Base-by-base conservation (phyloP, 2,888 invertebrate species). In the Ommatoiulus sabulosus region DNA sequence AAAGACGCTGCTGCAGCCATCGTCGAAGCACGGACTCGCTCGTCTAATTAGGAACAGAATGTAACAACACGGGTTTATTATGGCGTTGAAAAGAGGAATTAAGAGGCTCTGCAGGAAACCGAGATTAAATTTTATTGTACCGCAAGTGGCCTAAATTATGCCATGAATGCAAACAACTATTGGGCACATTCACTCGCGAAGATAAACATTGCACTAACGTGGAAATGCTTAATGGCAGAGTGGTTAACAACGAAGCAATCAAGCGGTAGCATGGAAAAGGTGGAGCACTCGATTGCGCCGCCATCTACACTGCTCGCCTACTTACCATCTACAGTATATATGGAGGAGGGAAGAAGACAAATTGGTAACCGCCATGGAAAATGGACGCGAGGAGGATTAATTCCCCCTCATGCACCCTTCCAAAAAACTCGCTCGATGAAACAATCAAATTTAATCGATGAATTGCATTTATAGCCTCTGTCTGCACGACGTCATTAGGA, bases 121-220 rank as follows among this genome's bases (percentile, higher is more conserved):
- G 20, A 87, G 87, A 87, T 87, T 87, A 87, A 52, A 87, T 87
- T 87, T 87, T 87, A 87, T 87, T 46, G 87, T 87, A 87, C 87
- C 87, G 87, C 87, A 87, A 87, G 87, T 87, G 52, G 87, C 87
- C 87, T 87, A 87, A 87, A 87, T 87, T 87, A 87, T 87, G 46
- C 87, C 44, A 52, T 87, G 87, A 87, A 87, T 87, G 87, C 87
- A 87, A 87, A 87, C 87, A 87, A 87, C 46, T 46, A 87, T 87
- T 87, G 43, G 24, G 48, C 44, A 87, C 52, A 44, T 87, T 87
- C 48, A 87, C 52, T 87, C 24, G 52, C 44, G 35, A 87, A 87
- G 52, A 87, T 87, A 87, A 87, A 87, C 87, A 87, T 52, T 87
- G 46, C 46, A 46, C 87, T 46, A 84, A 84, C 84, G 43, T 84